Evolutionary conservation across 2,888 invertebrate genomes (phyloP), one percentile per base, ranked within the genome.

Genomic region (Tachina grossa): DNA sequence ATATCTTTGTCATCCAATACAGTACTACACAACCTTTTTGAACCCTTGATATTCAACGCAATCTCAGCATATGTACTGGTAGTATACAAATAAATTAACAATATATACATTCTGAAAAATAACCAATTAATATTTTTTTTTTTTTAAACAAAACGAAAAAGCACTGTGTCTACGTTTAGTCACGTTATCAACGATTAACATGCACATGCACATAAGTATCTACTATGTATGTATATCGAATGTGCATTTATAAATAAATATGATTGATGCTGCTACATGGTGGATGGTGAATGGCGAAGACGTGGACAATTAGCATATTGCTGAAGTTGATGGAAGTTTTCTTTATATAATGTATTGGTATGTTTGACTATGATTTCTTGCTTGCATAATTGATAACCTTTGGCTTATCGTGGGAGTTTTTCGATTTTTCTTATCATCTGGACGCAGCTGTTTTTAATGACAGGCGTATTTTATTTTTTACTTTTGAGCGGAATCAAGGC

Each of bases 11-110:
- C 57, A 41, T 41, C 59, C 71, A 53, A 76, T 51, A 75, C 68
- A 77, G 39, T 75, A 68, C 75, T 68, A 75, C 57, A 31, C 80
- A 72, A 85, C 83, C 85, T 83, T 72, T 83, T 76, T 85, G 79
- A 83, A 76, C 85, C 79, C 72, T 74, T 66, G 51, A 69, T 49
- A 74, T 74, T 72, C 45, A 74, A 82, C 74, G 78, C 77, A 85
- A 78, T 78, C 81, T 77, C 74, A 74, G 80, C 53, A n/a, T 69
- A 47, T n/a, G n/a, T n/a, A n/a, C n/a, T n/a, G n/a, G n/a, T n/a
- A n/a, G n/a, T n/a, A n/a, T 43, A 81, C 59, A 81, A 81, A 81
- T 45, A 61, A 75, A 81, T 68, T 69, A 53, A 61, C 47, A 79
- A 72, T 81, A 66, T 47, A 9, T 71, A n/a, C n/a, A 6, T 69